phyloP scores from a whole-genome alignment of 1,140 invertebrate species.

The Dolichoris vasculosae region DNA sequence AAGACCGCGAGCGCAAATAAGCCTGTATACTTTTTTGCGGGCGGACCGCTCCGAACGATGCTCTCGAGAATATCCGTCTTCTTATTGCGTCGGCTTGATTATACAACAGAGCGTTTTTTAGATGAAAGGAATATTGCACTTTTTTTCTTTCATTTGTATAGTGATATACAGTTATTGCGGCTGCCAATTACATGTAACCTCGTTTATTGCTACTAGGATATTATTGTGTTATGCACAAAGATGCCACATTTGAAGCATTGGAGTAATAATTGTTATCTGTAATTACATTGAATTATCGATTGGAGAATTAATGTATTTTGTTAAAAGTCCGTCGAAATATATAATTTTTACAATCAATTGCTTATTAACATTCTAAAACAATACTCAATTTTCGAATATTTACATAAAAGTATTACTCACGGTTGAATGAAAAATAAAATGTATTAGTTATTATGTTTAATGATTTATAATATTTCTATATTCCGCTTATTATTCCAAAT shows the following conservation, averaged over 20 bases:
- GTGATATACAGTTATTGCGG: not conserved
- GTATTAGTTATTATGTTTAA: not conserved
- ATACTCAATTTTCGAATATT: not conserved
- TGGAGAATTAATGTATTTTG: not conserved
- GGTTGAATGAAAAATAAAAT: too few relatives aligned
- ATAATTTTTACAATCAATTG: not conserved
- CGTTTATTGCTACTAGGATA: not conserved
- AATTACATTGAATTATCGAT: not conserved
- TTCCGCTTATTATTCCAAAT: too few relatives aligned
- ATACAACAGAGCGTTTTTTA: not conserved
- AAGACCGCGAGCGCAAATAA: slow-evolving; percentile 6
- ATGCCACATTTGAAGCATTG: not conserved
- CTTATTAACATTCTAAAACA: not conserved
- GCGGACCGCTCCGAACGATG: not conserved
- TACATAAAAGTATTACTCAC: too few relatives aligned
- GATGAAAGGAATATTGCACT: slow-evolving; percentile 2
- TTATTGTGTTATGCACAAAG: not conserved
- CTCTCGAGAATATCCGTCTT: not conserved
- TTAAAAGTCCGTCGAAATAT: not conserved
- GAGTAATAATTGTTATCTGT: not conserved
- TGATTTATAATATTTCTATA: not conserved
- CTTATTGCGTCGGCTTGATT: not conserved
- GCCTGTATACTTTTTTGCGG: not conserved
- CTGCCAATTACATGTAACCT: not conserved
- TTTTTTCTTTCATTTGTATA: not conserved